Conservation (phyloP, 2,797 vertebrate genomes). For the Trachops cirrhosus region DNA sequence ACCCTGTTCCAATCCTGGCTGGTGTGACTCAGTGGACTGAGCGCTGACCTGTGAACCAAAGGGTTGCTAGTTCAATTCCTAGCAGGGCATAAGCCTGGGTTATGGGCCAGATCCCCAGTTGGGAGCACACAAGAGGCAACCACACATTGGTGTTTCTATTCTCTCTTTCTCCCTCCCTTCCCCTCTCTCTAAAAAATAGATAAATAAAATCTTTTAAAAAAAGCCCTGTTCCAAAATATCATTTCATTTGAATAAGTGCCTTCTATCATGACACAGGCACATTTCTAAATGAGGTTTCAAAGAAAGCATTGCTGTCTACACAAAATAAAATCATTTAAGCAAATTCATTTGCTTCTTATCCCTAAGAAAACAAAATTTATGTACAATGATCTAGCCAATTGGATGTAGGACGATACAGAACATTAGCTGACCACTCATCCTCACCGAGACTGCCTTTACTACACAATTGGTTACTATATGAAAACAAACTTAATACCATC, state of each 20-base stretch:
- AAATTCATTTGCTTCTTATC: not conserved
- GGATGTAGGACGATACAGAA: not conserved
- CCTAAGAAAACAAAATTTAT: not conserved
- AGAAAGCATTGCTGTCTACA: not conserved
- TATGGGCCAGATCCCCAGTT: too few relatives aligned
- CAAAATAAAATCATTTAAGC: not conserved
- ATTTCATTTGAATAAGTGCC: constrained; percentile 22
- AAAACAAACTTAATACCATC: not conserved
- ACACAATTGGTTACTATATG: not conserved
- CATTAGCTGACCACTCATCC: not conserved
- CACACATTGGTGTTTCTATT: too few relatives aligned
- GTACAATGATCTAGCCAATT: not conserved
- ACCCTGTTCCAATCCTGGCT: too few relatives aligned
- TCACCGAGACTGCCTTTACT: not conserved
- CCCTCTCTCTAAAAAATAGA: too few relatives aligned
- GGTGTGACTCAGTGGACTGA: too few relatives aligned
- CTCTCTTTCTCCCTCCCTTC: too few relatives aligned
- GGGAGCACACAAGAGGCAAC: too few relatives aligned
- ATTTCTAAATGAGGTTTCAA: not conserved
- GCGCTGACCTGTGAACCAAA: too few relatives aligned
- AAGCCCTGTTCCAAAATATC: not conserved
- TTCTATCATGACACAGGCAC: not conserved
- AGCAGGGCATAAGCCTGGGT: too few relatives aligned
- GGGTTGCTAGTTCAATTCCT: too few relatives aligned
- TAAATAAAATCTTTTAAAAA: not conserved